A percentile compares a stretch with the other conserved stretches of the same genome.
phyloP scores from a whole-genome alignment of 1,140 invertebrate genomes.

The Cyphomyrmex costatus region DNA sequence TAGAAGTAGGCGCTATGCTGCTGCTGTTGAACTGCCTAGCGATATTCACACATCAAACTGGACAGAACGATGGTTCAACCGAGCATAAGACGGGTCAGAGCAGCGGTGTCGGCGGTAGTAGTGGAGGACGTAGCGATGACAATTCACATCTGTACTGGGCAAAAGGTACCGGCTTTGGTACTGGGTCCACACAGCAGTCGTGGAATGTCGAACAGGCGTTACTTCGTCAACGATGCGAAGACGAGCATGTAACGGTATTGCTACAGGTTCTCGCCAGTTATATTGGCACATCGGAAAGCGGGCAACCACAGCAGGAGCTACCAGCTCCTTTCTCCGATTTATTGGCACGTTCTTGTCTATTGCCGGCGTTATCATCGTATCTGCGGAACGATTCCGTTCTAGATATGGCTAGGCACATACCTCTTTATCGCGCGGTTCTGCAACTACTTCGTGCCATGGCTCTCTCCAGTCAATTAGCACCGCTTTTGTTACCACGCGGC shows the following conservation, averaged over 20 bases:
- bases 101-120: conserved; percentile 49
- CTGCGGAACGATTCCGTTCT: conserved; percentile 97
- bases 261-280: conserved; percentile 94
- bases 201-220: conserved; percentile 98
- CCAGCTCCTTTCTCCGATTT: conserved; percentile 92
- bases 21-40: conserved; percentile 95
- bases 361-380: conserved; percentile 96
- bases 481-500: conserved; percentile 89
- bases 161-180: conserved; percentile 97
- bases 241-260: conserved; percentile 96
- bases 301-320: conserved; percentile 87
- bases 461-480: conserved; percentile 89
- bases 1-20: conserved; percentile 94
- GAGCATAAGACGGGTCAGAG: conserved; percentile 55
- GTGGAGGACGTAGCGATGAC: conserved; percentile 87
- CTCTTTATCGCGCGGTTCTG: conserved; percentile 94
- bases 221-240: conserved; percentile 95
- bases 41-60: conserved; percentile 94
- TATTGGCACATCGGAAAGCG: conserved; percentile 91
- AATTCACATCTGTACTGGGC: conserved; percentile 97
- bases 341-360: conserved; percentile 93
- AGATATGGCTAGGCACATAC: conserved; percentile 98
- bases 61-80: conserved; percentile 77
- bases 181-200: conserved; percentile 96
- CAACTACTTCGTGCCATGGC: conserved; percentile 94